Conservation (phyloP, 2,888 invertebrate genomes). For the Tinea semifulvella region DNA sequence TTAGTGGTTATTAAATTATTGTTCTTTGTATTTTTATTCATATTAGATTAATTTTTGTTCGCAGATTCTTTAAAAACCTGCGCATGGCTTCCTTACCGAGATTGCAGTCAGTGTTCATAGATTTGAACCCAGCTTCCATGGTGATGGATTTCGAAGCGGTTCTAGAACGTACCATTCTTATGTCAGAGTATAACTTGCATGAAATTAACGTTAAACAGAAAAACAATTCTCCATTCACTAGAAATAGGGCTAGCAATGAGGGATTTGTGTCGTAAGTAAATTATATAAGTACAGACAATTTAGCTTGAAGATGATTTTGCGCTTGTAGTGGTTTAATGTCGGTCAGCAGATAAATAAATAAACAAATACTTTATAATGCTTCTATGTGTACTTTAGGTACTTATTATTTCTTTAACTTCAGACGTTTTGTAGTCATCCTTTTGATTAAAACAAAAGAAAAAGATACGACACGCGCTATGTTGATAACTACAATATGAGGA, state of each 20-base stretch:
- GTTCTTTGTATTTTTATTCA: too few species aligned
- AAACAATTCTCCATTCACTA: neutral
- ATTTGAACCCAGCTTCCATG: neutral
- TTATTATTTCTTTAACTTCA: too few species aligned
- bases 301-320: too few species aligned
- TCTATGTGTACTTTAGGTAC: too few species aligned
- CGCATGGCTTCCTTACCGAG: slow-evolving; percentile 1
- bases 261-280: neutral
- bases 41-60: neutral
- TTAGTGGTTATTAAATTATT: too few species aligned
- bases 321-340: too few species aligned
- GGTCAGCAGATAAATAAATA: too few species aligned
- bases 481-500: too few species aligned
- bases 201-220: neutral
- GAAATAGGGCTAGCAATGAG: neutral
- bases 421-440: too few species aligned
- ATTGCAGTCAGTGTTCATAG: neutral
- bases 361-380: too few species aligned
- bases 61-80: neutral
- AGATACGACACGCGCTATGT: too few species aligned
- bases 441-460: too few species aligned
- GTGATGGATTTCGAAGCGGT: neutral
- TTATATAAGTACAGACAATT: neutral
- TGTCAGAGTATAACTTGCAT: neutral
- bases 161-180: neutral